A percentile compares a stretch with the other conserved stretches of the same genome.
These are phyloP conservation scores for Sarcophilus harrisii DNA, from an alignment of 2,797 vertebrate species.

Conservation along the genomic window DNA sequence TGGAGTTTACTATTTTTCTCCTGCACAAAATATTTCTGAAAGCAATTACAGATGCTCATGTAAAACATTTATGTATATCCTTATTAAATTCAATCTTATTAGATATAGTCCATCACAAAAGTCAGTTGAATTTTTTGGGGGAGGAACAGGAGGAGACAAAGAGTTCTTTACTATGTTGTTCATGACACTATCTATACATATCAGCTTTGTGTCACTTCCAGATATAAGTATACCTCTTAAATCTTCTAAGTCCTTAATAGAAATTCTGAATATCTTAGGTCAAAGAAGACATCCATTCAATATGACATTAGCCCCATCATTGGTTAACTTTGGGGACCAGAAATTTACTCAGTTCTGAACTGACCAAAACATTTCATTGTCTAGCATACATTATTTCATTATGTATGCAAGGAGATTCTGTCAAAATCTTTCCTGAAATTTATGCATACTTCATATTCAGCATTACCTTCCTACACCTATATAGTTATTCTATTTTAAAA, in stretches of 20 bases:
- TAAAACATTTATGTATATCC: not conserved
- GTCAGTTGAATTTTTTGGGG: not conserved
- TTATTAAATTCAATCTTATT: not conserved
- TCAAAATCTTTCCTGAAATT: not conserved
- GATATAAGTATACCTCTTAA: not conserved
- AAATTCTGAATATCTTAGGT: not conserved
- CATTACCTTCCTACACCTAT: not conserved
- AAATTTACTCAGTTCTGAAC: not conserved
- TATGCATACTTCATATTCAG: not conserved
- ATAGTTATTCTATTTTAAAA: not conserved
- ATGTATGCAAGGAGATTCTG: not conserved
- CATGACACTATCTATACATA: not conserved
- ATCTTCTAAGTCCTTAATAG: not conserved
- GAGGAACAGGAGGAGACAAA: no score
- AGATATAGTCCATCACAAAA: not conserved
- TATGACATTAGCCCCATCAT: not conserved
- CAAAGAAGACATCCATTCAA: not conserved
- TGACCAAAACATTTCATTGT: not conserved
- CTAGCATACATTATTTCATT: not conserved
- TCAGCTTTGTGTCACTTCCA: not conserved
- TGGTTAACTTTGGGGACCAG: not conserved
- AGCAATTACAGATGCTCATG: not conserved
- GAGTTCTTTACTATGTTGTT: not conserved
- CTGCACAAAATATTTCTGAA: not conserved
- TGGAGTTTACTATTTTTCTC: not conserved